A percentile compares a stretch with the other conserved stretches of the same genome.
These are phyloP conservation scores for Nomada hirtipes DNA, from an alignment of 2,888 invertebrate genomes.

Conservation along the genomic window DNA sequence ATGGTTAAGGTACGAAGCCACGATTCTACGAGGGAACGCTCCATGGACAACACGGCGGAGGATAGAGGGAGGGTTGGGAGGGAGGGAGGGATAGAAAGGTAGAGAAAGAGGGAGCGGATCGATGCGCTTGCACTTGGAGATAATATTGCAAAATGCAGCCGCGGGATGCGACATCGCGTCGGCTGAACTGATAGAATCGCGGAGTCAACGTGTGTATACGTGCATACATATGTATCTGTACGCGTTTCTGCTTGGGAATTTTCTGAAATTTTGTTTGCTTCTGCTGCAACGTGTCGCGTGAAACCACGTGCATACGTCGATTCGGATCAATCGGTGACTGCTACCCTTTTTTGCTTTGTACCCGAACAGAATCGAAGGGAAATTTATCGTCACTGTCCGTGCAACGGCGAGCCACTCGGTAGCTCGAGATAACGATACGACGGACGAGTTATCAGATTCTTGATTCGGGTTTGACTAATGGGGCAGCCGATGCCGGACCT, in stretches of 20 bases:
- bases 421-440: neutral
- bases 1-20: constrained; percentile 67
- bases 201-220: neutral
- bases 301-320: neutral
- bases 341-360: neutral
- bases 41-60: constrained; percentile 7
- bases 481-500: neutral
- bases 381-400: neutral
- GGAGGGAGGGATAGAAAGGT: constrained; percentile 8
- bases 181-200: constrained; percentile 38
- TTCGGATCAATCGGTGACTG: constrained; percentile 2
- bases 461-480: constrained; percentile 9
- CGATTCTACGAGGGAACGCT: constrained; percentile 48
- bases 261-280: constrained; percentile 1
- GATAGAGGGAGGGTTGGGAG: neutral
- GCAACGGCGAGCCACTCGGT: neutral
- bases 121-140: constrained; percentile 67
- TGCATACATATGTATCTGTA: too few relatives aligned
- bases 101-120: constrained; percentile 60
- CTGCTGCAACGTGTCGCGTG: neutral
- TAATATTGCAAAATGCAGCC: constrained; percentile 66
- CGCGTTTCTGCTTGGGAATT: neutral
- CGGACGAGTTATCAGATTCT: neutral
- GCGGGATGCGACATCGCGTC: constrained; percentile 38
- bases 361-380: neutral